Conservation (phyloP, 1,140 invertebrate species). For the Rhagoletis pomonella region DNA sequence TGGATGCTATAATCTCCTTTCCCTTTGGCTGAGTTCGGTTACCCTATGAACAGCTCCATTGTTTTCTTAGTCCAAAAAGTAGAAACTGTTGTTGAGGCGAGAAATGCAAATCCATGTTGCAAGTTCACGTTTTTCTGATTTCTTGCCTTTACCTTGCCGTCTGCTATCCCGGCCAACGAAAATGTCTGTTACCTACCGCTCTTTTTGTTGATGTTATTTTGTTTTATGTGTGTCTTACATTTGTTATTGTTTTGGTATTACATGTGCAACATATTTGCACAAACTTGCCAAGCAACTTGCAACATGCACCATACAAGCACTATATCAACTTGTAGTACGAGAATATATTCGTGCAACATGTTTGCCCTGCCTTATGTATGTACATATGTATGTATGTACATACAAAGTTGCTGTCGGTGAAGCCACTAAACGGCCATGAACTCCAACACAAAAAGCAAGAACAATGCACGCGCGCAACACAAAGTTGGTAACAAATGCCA, state of each 20-base stretch:
- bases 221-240: constrained; percentile 15
- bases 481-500: not conserved
- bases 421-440: constrained; percentile 48
- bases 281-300: constrained; percentile 18
- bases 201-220: not conserved
- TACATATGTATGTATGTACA: no score
- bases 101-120: constrained; percentile 43
- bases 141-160: not conserved
- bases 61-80: not conserved
- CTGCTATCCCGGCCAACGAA: not conserved
- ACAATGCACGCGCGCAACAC: not conserved
- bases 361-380: not conserved
- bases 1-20: not conserved
- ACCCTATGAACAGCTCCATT: not conserved
- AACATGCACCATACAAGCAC: constrained; percentile 9
- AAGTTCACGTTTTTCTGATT: not conserved
- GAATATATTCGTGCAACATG: constrained; percentile 13
- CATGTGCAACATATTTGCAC: constrained; percentile 43
- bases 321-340: constrained; percentile 41
- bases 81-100: not conserved
- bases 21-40: not conserved
- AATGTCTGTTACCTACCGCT: not conserved
- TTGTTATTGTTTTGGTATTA: constrained; percentile 43
- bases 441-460: constrained; percentile 22
- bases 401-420: not conserved